phyloP scores from a whole-genome alignment of 2,888 invertebrate genomes.

The Enchytraeus crypticus region DNA sequence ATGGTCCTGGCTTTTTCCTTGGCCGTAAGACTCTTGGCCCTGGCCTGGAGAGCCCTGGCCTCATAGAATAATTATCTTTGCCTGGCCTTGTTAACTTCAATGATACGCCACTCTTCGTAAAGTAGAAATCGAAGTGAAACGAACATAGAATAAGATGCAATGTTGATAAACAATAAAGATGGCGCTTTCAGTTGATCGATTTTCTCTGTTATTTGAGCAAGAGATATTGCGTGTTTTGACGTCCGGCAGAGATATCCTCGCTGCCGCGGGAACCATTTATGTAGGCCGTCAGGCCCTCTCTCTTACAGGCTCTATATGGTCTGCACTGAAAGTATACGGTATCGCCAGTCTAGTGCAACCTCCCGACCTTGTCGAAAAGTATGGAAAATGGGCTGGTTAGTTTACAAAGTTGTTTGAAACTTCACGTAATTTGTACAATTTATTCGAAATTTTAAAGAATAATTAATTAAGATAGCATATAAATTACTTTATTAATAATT shows the following conservation, averaged over 20 bases:
- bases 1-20: too few relatives aligned
- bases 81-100: too few relatives aligned
- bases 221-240: constrained; percentile 31
- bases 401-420: not conserved
- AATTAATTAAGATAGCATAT: too few relatives aligned
- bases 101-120: too few relatives aligned
- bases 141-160: too few relatives aligned
- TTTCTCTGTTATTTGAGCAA: constrained; percentile 32
- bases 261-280: constrained; percentile 36
- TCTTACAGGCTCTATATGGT: constrained; percentile 21
- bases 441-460: not conserved
- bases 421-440: not conserved
- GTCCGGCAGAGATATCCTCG: constrained; percentile 33
- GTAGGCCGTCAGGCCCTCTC: constrained; percentile 29
- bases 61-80: too few relatives aligned
- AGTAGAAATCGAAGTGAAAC: too few relatives aligned
- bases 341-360: constrained; percentile 28
- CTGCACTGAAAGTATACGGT: constrained; percentile 32
- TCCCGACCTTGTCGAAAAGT: constrained; percentile 53
- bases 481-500: too few relatives aligned
- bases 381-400: constrained; percentile 80
- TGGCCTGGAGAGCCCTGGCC: too few relatives aligned
- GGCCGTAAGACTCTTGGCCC: too few relatives aligned
- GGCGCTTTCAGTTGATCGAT: constrained; percentile 38
- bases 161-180: too few relatives aligned